phyloP scores from a whole-genome alignment of 2,797 vertebrate genomes.

The Denticeps clupeoides region DNA sequence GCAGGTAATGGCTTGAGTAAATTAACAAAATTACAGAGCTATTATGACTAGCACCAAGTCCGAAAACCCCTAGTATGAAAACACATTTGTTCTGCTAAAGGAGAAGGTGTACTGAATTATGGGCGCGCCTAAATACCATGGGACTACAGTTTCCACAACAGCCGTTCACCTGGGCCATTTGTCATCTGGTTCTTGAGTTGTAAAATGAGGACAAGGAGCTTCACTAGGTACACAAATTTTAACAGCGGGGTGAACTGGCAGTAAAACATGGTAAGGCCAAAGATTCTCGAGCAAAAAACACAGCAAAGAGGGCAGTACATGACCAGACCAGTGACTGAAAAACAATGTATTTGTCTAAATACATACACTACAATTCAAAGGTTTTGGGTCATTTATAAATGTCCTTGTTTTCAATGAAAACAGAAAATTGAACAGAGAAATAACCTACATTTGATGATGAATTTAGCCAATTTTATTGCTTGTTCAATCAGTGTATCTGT shows the following conservation, averaged over 20 bases:
- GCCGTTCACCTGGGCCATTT: not conserved
- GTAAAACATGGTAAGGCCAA: too few relatives aligned
- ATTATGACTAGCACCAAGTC: not conserved
- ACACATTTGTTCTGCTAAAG: conserved; percentile 31
- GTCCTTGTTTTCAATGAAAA: too few relatives aligned
- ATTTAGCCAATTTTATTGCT: too few relatives aligned
- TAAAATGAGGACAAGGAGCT: conserved; percentile 2
- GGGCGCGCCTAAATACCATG: not conserved
- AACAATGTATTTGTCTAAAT: too few relatives aligned
- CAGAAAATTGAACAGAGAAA: too few relatives aligned
- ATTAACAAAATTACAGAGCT: not conserved
- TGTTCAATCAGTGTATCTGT: too few relatives aligned
- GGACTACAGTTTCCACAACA: not conserved
- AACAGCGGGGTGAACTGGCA: not conserved
- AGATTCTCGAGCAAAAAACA: too few relatives aligned
- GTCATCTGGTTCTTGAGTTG: not conserved
- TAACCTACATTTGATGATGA: too few relatives aligned
- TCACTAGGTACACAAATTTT: conserved; percentile 7
- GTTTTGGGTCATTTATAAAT: too few relatives aligned
- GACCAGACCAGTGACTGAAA: too few relatives aligned
- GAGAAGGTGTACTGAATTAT: not conserved
- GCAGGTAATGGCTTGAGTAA: not conserved
- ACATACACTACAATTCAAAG: too few relatives aligned
- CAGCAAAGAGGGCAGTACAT: too few relatives aligned
- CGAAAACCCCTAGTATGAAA: conserved; percentile 21